Conservation (phyloP, 2,113 vertebrate species). For the Corvus moneduloides region DNA sequence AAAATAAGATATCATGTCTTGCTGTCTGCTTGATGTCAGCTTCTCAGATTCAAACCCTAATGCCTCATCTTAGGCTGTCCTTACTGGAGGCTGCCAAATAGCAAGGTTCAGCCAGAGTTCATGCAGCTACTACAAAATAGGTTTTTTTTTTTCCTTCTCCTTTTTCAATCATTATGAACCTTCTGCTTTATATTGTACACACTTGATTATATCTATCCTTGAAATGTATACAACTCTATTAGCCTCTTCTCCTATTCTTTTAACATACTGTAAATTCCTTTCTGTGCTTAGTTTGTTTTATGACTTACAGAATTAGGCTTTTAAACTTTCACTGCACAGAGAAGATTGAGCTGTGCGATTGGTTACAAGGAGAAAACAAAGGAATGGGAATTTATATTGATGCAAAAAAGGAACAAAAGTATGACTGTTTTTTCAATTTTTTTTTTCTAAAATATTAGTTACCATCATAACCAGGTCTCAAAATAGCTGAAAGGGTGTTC, state of each 20-base stretch:
- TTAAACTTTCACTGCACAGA: constrained; percentile 57
- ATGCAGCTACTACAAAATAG: constrained; percentile 86
- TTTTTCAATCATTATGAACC: constrained; percentile 74
- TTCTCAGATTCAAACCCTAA: constrained; percentile 88
- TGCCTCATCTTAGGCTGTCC: constrained; percentile 87
- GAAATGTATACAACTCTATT: constrained; percentile 83
- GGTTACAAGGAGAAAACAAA: constrained; percentile 18
- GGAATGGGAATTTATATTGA: not conserved
- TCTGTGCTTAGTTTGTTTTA: constrained; percentile 64
- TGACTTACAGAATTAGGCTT: constrained; percentile 50
- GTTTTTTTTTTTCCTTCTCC: constrained; percentile 64
- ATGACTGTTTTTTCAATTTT: not conserved
- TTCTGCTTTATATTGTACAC: constrained; percentile 84
- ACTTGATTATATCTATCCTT: constrained; percentile 81
- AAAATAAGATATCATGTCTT: constrained; percentile 99
- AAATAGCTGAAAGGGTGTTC: not conserved
- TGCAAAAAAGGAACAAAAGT: not conserved
- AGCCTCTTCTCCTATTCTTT: constrained; percentile 73
- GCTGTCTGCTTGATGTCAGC: constrained; percentile 94
- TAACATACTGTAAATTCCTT: constrained; percentile 70
- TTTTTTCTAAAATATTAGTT: not conserved
- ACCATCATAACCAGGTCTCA: not conserved
- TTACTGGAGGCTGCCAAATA: constrained; percentile 83
- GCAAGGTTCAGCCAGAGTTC: constrained; percentile 93
- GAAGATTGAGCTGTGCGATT: constrained; percentile 1